A percentile compares a stretch with the other conserved stretches of the same genome.
Evolutionary conservation across 2,888 invertebrate genomes (phyloP).

Genomic region (Leptinotarsa peninsularis): DNA sequence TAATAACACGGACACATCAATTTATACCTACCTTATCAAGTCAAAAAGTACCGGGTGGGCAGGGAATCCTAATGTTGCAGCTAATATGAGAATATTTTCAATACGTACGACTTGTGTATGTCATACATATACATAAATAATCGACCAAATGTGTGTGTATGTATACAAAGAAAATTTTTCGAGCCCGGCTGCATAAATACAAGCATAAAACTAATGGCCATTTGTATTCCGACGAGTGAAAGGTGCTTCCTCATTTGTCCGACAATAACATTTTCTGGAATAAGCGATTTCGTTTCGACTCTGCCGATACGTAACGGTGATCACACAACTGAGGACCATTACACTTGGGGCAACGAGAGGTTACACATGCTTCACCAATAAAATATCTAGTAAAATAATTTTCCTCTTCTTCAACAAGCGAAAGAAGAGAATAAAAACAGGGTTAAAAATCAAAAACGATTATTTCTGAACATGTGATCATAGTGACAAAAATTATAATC

Average conservation of each 20-base stretch:
- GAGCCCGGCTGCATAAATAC: neutral
- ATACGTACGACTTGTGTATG: neutral
- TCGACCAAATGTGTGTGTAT: neutral
- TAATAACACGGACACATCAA: too few relatives aligned
- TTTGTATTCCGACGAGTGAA: neutral
- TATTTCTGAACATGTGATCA: too few relatives aligned
- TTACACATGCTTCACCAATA: too few relatives aligned
- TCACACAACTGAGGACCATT: conserved; percentile 25
- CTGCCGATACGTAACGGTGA: conserved; percentile 15
- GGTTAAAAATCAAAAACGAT: too few relatives aligned
- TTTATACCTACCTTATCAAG: too few relatives aligned
- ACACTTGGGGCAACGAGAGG: neutral
- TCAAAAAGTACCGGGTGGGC: too few relatives aligned
- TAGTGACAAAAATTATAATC: too few relatives aligned
- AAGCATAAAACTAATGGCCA: conserved; percentile 3
- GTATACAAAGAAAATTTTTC: neutral
- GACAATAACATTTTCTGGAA: neutral
- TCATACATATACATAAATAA: neutral
- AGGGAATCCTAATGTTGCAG: too few relatives aligned
- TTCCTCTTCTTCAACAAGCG: too few relatives aligned
- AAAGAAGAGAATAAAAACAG: too few relatives aligned
- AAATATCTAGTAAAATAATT: too few relatives aligned
- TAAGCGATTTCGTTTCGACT: conserved; percentile 14
- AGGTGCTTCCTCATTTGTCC: neutral
- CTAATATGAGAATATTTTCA: too few relatives aligned